Conservation (phyloP, 1,140 invertebrate genomes). For the Bombus superbus region DNA sequence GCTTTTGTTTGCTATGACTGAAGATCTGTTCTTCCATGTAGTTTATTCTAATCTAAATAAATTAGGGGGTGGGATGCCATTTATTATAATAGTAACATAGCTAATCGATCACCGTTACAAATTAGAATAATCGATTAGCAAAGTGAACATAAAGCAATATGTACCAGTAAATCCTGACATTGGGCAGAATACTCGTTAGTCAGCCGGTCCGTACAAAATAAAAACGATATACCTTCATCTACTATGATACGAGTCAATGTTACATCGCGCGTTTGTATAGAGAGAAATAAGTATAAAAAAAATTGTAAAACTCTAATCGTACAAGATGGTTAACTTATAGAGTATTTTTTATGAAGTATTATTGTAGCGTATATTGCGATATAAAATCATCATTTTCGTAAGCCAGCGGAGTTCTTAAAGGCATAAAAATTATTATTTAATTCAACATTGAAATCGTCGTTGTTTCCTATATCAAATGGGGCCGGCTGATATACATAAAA, state of each 20-base stretch:
- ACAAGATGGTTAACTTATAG: not conserved
- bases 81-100: slow-evolving; percentile 67
- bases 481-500: slow-evolving; percentile 52
- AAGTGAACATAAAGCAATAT: slow-evolving; percentile 69
- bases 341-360: slow-evolving; percentile 38
- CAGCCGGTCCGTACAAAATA: slow-evolving; percentile 44
- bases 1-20: slow-evolving; percentile 74
- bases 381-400: not conserved
- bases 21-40: slow-evolving; percentile 79
- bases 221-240: not conserved
- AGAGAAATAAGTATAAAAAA: slow-evolving; percentile 2
- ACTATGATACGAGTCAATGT: not conserved
- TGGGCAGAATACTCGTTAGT: slow-evolving; percentile 67
- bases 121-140: slow-evolving; percentile 68
- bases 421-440: slow-evolving; percentile 19
- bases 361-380: not conserved
- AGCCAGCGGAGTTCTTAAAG: not conserved
- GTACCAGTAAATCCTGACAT: slow-evolving; percentile 71
- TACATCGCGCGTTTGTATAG: slow-evolving; percentile 14
- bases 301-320: slow-evolving; percentile 11
- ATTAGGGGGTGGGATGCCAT: slow-evolving; percentile 66
- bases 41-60: slow-evolving; percentile 76
- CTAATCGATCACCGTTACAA: slow-evolving; percentile 61
- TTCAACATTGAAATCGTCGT: not conserved
- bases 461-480: slow-evolving; percentile 10